A percentile compares a stretch with the other conserved stretches of the same genome.
Evolutionary conservation across 1,140 invertebrate genomes (phyloP).

Genomic region (Apis mellifera): DNA sequence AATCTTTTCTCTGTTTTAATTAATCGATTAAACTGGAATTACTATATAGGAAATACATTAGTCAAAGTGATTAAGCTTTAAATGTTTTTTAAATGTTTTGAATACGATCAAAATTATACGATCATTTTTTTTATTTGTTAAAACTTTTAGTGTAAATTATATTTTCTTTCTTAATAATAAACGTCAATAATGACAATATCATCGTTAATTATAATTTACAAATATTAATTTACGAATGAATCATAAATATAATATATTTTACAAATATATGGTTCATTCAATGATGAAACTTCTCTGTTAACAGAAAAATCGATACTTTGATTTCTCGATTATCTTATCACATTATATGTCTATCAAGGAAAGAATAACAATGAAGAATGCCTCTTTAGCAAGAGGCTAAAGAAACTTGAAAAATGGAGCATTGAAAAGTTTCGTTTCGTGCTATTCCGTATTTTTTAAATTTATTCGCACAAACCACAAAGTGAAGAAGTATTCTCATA

Average conservation of each 20-base stretch:
- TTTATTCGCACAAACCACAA: slow-evolving; percentile 23
- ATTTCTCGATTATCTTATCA: not conserved
- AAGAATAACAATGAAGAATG: not conserved
- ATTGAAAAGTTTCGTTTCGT: slow-evolving; percentile 41
- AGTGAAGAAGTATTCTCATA: slow-evolving; percentile 49
- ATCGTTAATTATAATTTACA: too few species aligned
- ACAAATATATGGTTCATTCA: too few species aligned
- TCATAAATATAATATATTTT: too few species aligned
- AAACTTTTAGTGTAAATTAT: too few species aligned
- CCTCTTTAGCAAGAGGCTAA: not conserved
- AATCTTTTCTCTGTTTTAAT: slow-evolving; percentile 35
- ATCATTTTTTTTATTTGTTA: too few species aligned
- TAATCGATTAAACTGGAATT: not conserved
- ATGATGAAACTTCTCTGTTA: not conserved
- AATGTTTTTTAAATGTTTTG: too few species aligned
- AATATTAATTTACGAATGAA: too few species aligned
- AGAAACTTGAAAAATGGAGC: slow-evolving; percentile 32
- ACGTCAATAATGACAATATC: too few species aligned
- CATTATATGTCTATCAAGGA: too few species aligned
- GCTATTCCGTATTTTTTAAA: slow-evolving; percentile 34
- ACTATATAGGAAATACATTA: not conserved
- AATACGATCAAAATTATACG: too few species aligned
- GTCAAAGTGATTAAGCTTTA: too few species aligned
- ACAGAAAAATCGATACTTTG: not conserved
- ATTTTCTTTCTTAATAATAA: too few species aligned